These are phyloP conservation scores for Mycteria americana DNA, from an alignment of 2,797 vertebrate genomes.

Conservation along the genomic window DNA sequence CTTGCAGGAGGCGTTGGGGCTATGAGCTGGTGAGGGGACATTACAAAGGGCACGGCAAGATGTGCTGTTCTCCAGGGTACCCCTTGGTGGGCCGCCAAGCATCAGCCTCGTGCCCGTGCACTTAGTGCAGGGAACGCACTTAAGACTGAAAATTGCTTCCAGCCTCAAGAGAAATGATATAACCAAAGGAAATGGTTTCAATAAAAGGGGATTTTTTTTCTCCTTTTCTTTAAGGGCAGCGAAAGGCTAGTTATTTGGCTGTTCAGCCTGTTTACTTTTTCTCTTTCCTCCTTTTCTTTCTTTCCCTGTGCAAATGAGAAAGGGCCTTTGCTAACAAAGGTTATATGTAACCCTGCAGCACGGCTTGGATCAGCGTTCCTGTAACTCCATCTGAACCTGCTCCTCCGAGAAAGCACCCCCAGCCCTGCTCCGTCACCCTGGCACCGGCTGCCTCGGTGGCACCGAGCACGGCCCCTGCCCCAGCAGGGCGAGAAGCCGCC, in stretches of 20 bases:
- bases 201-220: slow-evolving; percentile 33
- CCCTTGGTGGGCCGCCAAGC: background rate
- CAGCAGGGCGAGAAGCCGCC: background rate
- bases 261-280: background rate
- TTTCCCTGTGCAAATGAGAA: background rate
- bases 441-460: background rate
- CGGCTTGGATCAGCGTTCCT: background rate
- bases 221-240: background rate
- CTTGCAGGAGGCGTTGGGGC: background rate
- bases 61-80: background rate
- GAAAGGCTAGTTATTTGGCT: slow-evolving; percentile 27
- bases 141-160: slow-evolving; percentile 26
- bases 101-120: background rate
- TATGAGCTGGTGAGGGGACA: background rate
- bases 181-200: slow-evolving; percentile 65
- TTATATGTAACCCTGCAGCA: background rate
- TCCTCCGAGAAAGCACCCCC: background rate
- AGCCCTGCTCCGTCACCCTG: background rate
- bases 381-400: background rate
- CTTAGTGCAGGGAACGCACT: background rate
- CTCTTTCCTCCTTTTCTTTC: background rate
- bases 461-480: accelerated
- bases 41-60: background rate
- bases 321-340: background rate
- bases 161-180: slow-evolving; percentile 40